Conservation (phyloP, 2,113 vertebrate species). For the Spheniscus mendiculus region DNA sequence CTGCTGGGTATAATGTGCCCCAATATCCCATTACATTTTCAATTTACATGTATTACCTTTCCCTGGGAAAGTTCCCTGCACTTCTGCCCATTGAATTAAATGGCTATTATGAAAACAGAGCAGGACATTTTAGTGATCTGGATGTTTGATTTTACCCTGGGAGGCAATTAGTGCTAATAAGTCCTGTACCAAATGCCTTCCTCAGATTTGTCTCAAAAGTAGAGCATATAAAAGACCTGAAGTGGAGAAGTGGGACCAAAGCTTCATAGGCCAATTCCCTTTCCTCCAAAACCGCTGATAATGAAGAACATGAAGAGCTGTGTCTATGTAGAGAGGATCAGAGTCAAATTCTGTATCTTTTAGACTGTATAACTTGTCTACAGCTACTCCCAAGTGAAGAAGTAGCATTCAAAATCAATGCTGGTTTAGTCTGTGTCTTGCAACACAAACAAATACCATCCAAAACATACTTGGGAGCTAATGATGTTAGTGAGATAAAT, state of each 20-base stretch:
- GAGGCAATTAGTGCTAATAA: constrained; percentile 51
- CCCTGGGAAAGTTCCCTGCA: constrained; percentile 12
- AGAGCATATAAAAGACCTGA: background rate
- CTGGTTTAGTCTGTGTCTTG: background rate
- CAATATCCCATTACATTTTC: constrained; percentile 57
- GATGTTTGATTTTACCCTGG: constrained; percentile 35
- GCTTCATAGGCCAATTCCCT: background rate
- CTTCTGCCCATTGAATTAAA: constrained; percentile 44
- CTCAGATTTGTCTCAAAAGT: background rate
- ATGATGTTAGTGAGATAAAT: background rate
- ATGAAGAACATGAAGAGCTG: background rate
- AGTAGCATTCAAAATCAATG: background rate
- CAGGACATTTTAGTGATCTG: background rate
- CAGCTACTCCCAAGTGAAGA: background rate
- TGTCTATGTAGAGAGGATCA: background rate
- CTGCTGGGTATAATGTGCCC: constrained; percentile 33
- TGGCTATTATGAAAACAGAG: constrained; percentile 51
- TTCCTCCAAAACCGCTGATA: background rate
- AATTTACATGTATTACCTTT: constrained; percentile 63
- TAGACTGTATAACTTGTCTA: background rate
- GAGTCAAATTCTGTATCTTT: background rate
- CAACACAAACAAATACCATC: background rate
- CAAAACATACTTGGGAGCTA: background rate
- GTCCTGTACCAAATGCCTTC: background rate
- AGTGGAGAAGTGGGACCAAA: background rate